A percentile compares a stretch with the other conserved stretches of the same genome.
Evolutionary conservation across 92 coral and sea anemone species (phyloP).

Genomic region (Paramuricea clavata): DNA sequence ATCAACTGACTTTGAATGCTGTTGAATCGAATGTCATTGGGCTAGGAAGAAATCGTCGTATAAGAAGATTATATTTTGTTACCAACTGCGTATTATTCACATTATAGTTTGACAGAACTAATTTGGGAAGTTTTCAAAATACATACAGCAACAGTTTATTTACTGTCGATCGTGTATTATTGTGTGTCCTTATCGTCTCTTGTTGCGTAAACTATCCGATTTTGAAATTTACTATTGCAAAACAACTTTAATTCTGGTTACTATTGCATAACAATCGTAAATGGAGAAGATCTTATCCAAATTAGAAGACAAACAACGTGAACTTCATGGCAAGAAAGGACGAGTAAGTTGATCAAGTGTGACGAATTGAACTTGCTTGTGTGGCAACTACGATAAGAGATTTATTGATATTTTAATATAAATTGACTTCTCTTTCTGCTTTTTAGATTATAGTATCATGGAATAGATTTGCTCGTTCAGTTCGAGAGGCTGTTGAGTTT

Average conservation of each 20-base stretch:
- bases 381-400: not conserved
- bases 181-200: not conserved
- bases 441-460: constrained; percentile 92
- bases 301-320: constrained; percentile 78
- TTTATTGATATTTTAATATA: not conserved
- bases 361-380: not conserved
- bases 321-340: constrained; percentile 94
- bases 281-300: constrained; percentile 46
- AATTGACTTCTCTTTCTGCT: not conserved
- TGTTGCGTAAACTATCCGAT: constrained; percentile 24
- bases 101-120: not conserved
- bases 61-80: not conserved
- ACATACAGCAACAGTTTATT: not conserved
- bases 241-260: not conserved
- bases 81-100: not conserved
- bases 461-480: constrained; percentile 98
- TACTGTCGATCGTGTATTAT: constrained; percentile 6
- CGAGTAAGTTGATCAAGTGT: constrained; percentile 73
- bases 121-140: not conserved
- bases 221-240: not conserved
- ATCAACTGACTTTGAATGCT: not conserved
- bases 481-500: constrained; percentile 94
- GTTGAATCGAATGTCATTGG: not conserved
- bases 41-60: not conserved
- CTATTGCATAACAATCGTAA: not conserved